Conservation (phyloP, 2,797 vertebrate genomes). For the Pseudotriccus pelzelni region DNA sequence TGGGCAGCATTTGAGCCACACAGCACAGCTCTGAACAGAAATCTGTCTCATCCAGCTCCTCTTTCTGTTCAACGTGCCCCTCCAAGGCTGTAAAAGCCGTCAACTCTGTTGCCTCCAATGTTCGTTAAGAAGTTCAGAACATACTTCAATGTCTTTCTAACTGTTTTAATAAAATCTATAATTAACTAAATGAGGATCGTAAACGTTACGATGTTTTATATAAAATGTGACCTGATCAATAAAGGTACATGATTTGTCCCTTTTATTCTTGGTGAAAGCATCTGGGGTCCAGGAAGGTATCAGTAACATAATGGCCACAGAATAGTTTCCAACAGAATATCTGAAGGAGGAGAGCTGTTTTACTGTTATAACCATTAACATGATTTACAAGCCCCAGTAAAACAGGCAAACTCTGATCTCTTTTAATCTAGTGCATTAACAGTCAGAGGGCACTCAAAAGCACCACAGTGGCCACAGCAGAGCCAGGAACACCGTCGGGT, state of each 20-base stretch:
- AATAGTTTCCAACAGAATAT: not conserved
- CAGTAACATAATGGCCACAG: not conserved
- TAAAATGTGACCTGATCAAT: not conserved
- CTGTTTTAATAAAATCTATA: conserved; percentile 5
- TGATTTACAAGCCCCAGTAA: not conserved
- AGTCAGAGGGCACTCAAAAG: not conserved
- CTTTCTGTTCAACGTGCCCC: not conserved
- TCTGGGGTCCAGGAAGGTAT: not conserved
- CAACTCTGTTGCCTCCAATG: not conserved
- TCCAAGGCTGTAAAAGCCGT: not conserved
- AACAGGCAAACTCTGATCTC: not conserved
- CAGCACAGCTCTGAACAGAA: not conserved
- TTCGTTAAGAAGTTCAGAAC: not conserved
- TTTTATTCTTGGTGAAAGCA: not conserved
- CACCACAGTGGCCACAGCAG: not conserved
- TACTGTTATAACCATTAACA: not conserved
- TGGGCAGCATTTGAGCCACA: not conserved
- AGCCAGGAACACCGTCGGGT: not conserved
- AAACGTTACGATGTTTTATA: not conserved
- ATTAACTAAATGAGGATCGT: conserved; percentile 6
- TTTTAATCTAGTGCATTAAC: not conserved
- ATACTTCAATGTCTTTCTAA: not conserved
- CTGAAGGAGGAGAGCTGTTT: not conserved
- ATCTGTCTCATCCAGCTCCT: too few species aligned
- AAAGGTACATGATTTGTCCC: not conserved